A percentile compares a stretch with the other conserved stretches of the same genome.
phyloP scores from a whole-genome alignment of 2,113 vertebrate genomes.

The Guaruba guarouba region DNA sequence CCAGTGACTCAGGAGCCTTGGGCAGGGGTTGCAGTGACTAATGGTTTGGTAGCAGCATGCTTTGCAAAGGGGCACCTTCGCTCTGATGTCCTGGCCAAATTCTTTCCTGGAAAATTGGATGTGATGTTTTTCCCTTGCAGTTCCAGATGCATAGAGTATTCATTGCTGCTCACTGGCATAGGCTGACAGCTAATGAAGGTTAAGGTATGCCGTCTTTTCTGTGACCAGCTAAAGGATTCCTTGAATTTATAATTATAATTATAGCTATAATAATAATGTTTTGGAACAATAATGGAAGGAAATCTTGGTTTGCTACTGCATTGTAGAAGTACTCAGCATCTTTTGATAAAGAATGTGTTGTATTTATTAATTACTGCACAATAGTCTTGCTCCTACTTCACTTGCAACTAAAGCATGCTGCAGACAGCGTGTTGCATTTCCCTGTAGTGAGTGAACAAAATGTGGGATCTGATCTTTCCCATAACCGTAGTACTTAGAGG shows the following conservation, averaged over 20 bases:
- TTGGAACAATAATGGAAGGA: neutral
- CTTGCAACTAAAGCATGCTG: neutral
- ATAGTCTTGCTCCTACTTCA: neutral
- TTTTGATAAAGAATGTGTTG: neutral
- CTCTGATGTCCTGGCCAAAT: slow-evolving; percentile 20
- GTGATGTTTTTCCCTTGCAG: neutral
- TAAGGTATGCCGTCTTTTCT: neutral
- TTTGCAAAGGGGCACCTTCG: neutral
- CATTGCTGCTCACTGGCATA: neutral
- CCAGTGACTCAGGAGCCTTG: neutral
- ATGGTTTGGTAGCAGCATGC: neutral
- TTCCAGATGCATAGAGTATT: neutral
- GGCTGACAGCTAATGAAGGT: neutral
- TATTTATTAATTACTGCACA: neutral
- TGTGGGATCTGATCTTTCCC: neutral
- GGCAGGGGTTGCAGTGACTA: neutral
- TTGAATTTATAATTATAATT: neutral
- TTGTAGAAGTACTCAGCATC: neutral
- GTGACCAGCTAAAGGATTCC: neutral
- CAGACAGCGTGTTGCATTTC: neutral
- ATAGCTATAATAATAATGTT: neutral
- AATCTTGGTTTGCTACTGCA: neutral
- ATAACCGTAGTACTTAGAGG: neutral
- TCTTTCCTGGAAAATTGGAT: neutral
- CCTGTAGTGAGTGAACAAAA: fast-evolving